Conservation (phyloP, 2,113 vertebrate genomes). For the Cathartes aura region DNA sequence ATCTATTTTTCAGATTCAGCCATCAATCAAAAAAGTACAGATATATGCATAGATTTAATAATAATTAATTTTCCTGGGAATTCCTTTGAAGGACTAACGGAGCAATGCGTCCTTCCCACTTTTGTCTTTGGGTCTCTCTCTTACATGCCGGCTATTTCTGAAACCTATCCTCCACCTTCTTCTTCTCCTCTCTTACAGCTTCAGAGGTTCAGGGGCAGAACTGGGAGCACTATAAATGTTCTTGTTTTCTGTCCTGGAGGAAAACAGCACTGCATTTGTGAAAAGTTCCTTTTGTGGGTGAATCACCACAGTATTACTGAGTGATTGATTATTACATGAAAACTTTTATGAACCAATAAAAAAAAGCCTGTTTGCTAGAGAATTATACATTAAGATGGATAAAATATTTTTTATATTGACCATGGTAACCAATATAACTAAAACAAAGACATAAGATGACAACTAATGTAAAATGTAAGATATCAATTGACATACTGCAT, state of each 20-base stretch:
- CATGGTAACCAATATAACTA: neutral
- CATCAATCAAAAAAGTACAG: neutral
- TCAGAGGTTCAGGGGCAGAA: neutral
- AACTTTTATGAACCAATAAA: neutral
- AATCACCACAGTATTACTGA: neutral
- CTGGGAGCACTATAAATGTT: neutral
- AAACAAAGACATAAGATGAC: neutral
- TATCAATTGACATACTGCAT: neutral
- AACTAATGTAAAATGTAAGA: neutral
- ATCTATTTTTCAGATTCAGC: neutral
- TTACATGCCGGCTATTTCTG: neutral
- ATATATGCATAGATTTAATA: neutral
- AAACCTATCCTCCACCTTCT: neutral
- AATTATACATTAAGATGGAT: neutral
- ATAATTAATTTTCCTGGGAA: neutral
- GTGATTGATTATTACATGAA: neutral
- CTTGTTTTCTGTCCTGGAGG: neutral
- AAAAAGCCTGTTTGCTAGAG: neutral
- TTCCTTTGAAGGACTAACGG: neutral
- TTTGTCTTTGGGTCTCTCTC: neutral
- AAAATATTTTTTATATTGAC: neutral
- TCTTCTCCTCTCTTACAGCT: neutral
- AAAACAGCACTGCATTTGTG: neutral
- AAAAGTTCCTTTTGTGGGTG: neutral
- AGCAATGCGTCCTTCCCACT: neutral